Percentiles rank a stretch among this genome's conserved stretches.
Conservation (phyloP, 1,140 invertebrate genomes). For the Berghia stephanieae region DNA sequence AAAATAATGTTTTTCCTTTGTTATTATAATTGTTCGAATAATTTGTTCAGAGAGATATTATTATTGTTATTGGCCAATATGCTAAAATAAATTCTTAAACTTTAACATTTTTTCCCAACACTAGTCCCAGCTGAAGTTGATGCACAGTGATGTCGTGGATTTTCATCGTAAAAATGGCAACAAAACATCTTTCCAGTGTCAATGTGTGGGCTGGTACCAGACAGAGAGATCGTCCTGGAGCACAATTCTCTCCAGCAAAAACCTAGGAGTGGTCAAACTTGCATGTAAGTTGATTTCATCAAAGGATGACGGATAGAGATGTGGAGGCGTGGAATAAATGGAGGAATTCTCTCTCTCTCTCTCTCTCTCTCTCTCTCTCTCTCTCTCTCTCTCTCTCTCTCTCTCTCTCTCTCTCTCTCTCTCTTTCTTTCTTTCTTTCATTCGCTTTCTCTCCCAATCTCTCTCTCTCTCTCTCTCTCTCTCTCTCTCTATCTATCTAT, state of each 20-base stretch:
- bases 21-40: not conserved
- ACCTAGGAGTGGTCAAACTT: not conserved
- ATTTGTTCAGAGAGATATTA: too few relatives aligned
- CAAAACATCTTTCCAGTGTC: not conserved
- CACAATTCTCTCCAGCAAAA: not conserved
- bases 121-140: not conserved
- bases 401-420: too few relatives aligned
- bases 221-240: slow-evolving; percentile 11
- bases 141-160: not conserved
- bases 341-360: not conserved
- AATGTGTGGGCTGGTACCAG: slow-evolving; percentile 31
- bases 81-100: not conserved
- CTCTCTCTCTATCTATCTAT: too few relatives aligned
- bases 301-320: not conserved
- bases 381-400: too few relatives aligned
- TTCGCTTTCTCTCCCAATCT: too few relatives aligned
- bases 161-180: not conserved
- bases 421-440: too few relatives aligned
- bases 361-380: too few relatives aligned
- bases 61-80: not conserved
- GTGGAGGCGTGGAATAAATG: not conserved
- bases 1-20: too few relatives aligned
- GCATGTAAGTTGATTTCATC: slow-evolving; percentile 8
- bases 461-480: too few relatives aligned
- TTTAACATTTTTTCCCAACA: not conserved